phyloP scores from a whole-genome alignment of 2,888 invertebrate species.

The Heliconius sara region DNA sequence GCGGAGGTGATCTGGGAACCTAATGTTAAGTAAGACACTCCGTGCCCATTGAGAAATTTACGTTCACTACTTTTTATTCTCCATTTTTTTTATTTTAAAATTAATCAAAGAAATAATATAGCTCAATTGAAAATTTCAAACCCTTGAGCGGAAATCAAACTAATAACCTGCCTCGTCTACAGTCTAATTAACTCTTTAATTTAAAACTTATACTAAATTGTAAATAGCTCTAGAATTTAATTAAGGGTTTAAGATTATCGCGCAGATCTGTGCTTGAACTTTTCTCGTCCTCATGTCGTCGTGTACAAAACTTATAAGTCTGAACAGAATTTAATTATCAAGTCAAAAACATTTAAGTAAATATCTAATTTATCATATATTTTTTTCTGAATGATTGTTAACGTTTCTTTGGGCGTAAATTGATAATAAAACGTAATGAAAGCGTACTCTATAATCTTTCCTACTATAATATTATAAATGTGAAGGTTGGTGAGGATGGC shows the following conservation, averaged over 20 bases:
- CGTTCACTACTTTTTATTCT: too few species aligned
- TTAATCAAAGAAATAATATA: too few species aligned
- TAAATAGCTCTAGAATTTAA: conserved; percentile 7
- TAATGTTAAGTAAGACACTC: too few species aligned
- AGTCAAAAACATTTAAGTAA: neutral
- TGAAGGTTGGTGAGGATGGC: neutral
- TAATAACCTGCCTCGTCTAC: too few species aligned
- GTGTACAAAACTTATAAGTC: neutral
- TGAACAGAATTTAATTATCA: conserved; percentile 3
- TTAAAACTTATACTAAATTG: neutral
- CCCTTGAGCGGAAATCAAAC: too few species aligned
- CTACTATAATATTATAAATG: neutral
- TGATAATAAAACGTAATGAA: too few species aligned
- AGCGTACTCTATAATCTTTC: neutral
- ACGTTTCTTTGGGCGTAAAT: neutral
- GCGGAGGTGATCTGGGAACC: too few species aligned
- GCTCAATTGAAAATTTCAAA: too few species aligned
- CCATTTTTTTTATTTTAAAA: too few species aligned
- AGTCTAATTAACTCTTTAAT: too few species aligned
- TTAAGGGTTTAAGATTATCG: conserved; percentile 4
- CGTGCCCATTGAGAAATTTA: too few species aligned
- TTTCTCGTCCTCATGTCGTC: conserved; percentile 21
- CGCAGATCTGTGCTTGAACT: neutral
- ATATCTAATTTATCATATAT: neutral
- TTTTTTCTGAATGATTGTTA: neutral